These are phyloP conservation scores for Leucoptera coffeella DNA, from an alignment of 2,888 invertebrate genomes.

Conservation along the genomic window DNA sequence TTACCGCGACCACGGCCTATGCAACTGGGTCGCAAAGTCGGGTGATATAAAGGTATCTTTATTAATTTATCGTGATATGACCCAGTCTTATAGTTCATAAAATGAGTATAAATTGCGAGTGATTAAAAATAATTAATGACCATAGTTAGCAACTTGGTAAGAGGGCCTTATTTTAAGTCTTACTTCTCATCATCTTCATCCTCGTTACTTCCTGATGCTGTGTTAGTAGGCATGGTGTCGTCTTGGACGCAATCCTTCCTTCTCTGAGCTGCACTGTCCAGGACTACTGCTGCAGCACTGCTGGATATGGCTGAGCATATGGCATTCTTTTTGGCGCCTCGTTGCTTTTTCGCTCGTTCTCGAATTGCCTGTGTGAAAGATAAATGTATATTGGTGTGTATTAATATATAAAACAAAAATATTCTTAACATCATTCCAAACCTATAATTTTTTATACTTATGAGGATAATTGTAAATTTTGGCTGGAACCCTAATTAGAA, in stretches of 20 bases:
- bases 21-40: background rate
- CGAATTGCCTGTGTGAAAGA: constrained; percentile 66
- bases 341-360: constrained; percentile 75
- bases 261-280: constrained; percentile 81
- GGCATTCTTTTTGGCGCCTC: constrained; percentile 63
- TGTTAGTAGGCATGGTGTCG: constrained; percentile 73
- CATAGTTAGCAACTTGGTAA: no score
- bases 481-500: no score
- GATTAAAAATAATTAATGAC: no score
- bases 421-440: no score
- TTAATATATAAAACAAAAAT: no score
- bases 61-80: no score
- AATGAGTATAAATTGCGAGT: no score
- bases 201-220: constrained; percentile 84
- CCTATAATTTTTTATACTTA: no score
- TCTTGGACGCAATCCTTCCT: constrained; percentile 68
- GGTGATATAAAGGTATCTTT: background rate
- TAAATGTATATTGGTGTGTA: no score
- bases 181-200: constrained; percentile 66
- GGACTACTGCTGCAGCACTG: constrained; percentile 73
- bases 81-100: no score
- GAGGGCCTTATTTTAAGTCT: constrained; percentile 11
- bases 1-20: no score
- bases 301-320: constrained; percentile 61
- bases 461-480: no score